Evolutionary conservation across 1,140 invertebrate species (phyloP), one percentile per base, ranked within the genome.

Genomic region (Nymphalis io): DNA sequence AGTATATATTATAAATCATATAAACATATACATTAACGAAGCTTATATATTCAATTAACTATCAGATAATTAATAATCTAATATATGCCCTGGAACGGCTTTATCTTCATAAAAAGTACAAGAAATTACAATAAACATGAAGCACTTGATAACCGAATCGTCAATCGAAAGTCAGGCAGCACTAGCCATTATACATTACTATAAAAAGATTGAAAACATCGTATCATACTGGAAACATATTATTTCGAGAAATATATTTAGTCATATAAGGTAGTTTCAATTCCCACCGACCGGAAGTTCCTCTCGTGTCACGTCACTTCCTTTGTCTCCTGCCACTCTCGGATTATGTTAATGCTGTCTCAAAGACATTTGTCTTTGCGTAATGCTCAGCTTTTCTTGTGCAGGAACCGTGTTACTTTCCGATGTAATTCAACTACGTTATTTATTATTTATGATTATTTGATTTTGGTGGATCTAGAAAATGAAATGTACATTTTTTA

Each of bases 261-360:
- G n/a, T n/a, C n/a, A n/a, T n/a, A n/a, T n/a, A n/a, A n/a, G n/a
- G n/a, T n/a, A n/a, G 74, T 73, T 74, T 51, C 62, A 60, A 60
- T 46, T 60, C 59, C 60, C 66, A 70, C 63, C 58, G 23, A 48
- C 75, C 68, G 68, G 75, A 74, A 74, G 66, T 74, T 60, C 48
- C 68, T 73, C 71, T 67, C 64, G 51, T 55, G 51, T 55, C 51
- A 55, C 51, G 51, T 55, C 51, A 55, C 51, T 55, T 55, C 51
- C 21, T 55, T 27, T 55, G 51, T 55, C 51, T 55, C 51, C 51
- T 21, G 51, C 51, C 51, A 55, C 23, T 55, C 51, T 27, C 51
- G 83, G 85, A 87, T 89, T 89, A 89, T 89, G 87, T 82, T 89
- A 89, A 89, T 89, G 80, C 72, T 78, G 82, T 83, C 80, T 87